Conservation (phyloP, 2,888 invertebrate genomes). For the Rhagium mordax region DNA sequence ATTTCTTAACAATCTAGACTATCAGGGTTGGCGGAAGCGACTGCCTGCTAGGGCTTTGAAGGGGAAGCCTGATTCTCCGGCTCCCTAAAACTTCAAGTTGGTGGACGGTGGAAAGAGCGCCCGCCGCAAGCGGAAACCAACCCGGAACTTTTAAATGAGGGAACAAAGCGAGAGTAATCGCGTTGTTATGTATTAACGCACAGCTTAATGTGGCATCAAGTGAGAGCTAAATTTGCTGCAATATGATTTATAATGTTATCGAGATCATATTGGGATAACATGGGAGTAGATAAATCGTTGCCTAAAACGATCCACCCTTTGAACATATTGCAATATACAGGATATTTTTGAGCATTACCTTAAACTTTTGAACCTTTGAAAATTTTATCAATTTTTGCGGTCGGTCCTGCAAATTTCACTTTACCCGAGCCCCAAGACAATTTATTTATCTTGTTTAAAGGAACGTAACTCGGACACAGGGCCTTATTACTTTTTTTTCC, state of each 20-base stretch:
- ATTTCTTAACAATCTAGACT: conserved; percentile 5
- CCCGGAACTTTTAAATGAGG: conserved; percentile 30
- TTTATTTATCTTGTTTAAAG: too few species aligned
- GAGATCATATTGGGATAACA: too few species aligned
- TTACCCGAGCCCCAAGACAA: too few species aligned
- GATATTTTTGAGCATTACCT: too few species aligned
- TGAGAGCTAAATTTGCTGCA: background rate
- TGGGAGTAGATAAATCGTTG: too few species aligned
- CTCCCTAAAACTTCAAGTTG: conserved; percentile 15
- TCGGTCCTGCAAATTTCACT: too few species aligned
- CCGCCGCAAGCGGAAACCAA: conserved; percentile 32
- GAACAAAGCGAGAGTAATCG: conserved; percentile 15
- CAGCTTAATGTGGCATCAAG: conserved; percentile 20
- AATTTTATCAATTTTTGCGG: too few species aligned
- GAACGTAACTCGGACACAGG: too few species aligned
- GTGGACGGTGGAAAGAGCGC: conserved; percentile 18
- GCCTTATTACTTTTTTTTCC: too few species aligned
- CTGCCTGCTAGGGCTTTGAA: background rate
- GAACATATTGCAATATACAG: too few species aligned
- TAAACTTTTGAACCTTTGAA: too few species aligned
- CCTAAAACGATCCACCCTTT: too few species aligned
- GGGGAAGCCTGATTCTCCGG: conserved; percentile 19
- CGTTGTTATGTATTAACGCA: conserved; percentile 12
- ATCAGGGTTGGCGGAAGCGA: conserved; percentile 7
- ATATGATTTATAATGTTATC: background rate